These are phyloP conservation scores for Molossus molossus DNA, from an alignment of 2,797 vertebrate species.

Conservation along the genomic window DNA sequence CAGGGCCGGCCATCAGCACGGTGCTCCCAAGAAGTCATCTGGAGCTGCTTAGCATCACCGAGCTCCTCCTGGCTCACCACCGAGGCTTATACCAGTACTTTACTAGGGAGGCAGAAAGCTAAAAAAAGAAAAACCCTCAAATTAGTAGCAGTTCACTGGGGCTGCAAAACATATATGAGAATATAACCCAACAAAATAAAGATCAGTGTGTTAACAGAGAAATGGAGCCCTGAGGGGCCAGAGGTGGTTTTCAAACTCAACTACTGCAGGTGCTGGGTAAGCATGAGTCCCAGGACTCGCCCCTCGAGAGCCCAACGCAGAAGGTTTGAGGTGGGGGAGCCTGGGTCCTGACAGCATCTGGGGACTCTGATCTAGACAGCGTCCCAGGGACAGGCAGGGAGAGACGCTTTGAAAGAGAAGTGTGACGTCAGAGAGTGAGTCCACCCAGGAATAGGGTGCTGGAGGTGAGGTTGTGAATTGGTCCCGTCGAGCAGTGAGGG, in stretches of 20 bases:
- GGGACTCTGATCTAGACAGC: not conserved
- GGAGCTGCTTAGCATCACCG: not conserved
- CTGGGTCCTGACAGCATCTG: rapidly evolving
- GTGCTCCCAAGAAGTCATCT: not conserved
- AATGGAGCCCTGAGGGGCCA: not conserved
- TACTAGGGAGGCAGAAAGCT: not conserved
- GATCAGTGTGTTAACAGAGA: not conserved
- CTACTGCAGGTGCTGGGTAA: not conserved
- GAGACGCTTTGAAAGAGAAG: not conserved
- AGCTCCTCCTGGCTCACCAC: not conserved
- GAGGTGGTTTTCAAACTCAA: not conserved
- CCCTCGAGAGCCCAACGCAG: rapidly evolving
- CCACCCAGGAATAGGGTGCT: not conserved
- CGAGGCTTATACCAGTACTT: not conserved
- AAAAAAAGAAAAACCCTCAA: not conserved
- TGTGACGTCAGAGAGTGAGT: rapidly evolving
- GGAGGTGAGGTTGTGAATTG: not conserved
- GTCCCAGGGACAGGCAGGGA: not conserved
- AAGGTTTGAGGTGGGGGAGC: no score
- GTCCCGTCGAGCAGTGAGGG: not conserved
- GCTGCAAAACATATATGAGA: not conserved
- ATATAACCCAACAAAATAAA: not conserved
- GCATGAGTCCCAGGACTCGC: not conserved
- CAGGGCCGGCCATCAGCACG: not conserved
- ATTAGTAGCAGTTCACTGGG: not conserved